phyloP scores from a whole-genome alignment of 2,888 invertebrate species.

The Asteroscopus sphinx region DNA sequence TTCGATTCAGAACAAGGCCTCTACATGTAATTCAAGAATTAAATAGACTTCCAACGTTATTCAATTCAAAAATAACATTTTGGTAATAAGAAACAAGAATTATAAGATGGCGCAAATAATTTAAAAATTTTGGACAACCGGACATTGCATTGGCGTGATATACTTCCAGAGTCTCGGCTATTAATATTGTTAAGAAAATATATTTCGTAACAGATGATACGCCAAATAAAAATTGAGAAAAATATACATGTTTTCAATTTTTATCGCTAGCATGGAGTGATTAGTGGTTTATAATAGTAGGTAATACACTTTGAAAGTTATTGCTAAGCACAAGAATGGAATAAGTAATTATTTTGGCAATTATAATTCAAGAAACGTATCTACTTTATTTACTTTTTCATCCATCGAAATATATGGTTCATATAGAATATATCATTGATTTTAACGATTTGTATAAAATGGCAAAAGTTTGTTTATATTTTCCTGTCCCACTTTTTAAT shows the following conservation, averaged over 20 bases:
- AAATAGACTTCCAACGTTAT: neutral
- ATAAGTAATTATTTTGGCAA: neutral
- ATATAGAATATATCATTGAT: no score
- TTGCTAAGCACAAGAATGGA: neutral
- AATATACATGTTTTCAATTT: conserved; percentile 21
- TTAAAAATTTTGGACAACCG: conserved; percentile 32
- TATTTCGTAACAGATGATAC: conserved; percentile 28
- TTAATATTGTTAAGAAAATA: conserved; percentile 34
- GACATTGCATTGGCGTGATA: conserved; percentile 28
- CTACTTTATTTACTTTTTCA: no score
- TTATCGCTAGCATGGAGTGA: conserved; percentile 2
- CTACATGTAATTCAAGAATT: no score
- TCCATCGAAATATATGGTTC: no score
- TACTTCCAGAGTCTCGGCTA: conserved; percentile 16
- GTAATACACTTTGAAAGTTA: conserved; percentile 14
- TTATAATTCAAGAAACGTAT: neutral
- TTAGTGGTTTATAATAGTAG: conserved; percentile 1
- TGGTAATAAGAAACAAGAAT: conserved; percentile 1
- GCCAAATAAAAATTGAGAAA: conserved; percentile 6
- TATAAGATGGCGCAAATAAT: conserved; percentile 12
- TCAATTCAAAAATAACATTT: conserved; percentile 4
- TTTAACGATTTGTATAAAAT: no score
- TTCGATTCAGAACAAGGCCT: no score
- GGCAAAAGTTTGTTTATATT: no score
- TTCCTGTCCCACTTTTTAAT: no score